Conservation (phyloP, 2,888 invertebrate species). For the Drosophila crucigera region DNA sequence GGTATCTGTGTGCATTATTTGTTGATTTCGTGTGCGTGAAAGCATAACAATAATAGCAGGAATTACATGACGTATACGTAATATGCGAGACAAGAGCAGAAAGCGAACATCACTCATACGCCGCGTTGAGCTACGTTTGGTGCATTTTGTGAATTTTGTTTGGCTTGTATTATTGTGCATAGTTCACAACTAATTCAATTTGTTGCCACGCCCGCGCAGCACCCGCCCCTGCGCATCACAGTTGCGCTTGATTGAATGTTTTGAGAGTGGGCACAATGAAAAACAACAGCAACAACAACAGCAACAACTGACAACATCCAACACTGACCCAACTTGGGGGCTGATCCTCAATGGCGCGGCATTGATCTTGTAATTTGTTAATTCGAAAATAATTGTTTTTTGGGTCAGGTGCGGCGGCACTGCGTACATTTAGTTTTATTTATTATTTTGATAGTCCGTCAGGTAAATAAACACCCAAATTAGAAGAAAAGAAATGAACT, state of each 20-base stretch:
- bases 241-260: conserved; percentile 73
- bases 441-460: conserved; percentile 54
- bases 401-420: conserved; percentile 29
- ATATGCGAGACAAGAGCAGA: conserved; percentile 19
- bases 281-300: conserved; percentile 3
- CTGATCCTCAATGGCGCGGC: conserved; percentile 62
- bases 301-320: conserved; percentile 5
- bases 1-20: conserved; percentile 1
- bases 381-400: conserved; percentile 74
- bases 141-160: conserved; percentile 9
- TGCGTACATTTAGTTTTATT: conserved; percentile 53
- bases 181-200: conserved; percentile 51
- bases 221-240: conserved; percentile 20
- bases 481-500: conserved; percentile 28
- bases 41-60: conserved; percentile 16
- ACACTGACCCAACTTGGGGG: conserved; percentile 35
- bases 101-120: conserved; percentile 62
- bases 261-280: conserved; percentile 32
- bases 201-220: conserved; percentile 37
- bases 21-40: conserved; percentile 42
- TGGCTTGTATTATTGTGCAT: conserved; percentile 11
- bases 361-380: conserved; percentile 79
- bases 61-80: conserved; percentile 64
- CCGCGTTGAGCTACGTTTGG: conserved; percentile 18
- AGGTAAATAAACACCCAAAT: conserved; percentile 61